Percentiles rank a stretch among this genome's conserved stretches.
Conservation (phyloP, 2,888 invertebrate species). For the Eristalis intricaria region DNA sequence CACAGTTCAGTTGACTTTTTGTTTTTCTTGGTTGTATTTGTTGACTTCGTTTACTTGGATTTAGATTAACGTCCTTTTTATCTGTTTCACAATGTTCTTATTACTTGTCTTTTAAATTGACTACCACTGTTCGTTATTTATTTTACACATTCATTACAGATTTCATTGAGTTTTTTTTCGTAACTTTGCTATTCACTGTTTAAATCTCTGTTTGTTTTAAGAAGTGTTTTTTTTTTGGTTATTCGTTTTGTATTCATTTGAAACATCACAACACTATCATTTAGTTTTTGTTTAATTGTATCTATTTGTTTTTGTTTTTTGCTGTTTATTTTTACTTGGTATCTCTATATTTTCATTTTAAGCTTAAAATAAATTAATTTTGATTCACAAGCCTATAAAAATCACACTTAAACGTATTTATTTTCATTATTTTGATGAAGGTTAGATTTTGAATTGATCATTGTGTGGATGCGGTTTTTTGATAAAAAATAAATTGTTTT, state of each 20-base stretch:
- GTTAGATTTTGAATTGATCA: constrained; percentile 57
- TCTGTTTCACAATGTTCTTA: background rate
- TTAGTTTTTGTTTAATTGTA: constrained; percentile 27
- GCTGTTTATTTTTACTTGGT: constrained; percentile 21
- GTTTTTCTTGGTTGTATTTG: constrained; percentile 2
- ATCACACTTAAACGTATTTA: constrained; percentile 63
- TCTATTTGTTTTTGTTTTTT: constrained; percentile 39
- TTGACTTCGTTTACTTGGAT: background rate
- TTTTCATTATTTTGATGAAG: constrained; percentile 40
- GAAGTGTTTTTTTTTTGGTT: constrained; percentile 43
- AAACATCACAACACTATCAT: constrained; percentile 74
- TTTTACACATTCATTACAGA: constrained; percentile 19
- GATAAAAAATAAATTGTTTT: constrained; percentile 49
- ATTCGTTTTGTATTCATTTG: constrained; percentile 54
- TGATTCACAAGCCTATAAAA: constrained; percentile 71
- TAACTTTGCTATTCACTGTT: constrained; percentile 40
- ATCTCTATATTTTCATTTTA: constrained; percentile 38
- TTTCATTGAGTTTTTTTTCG: constrained; percentile 31
- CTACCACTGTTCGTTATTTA: constrained; percentile 15
- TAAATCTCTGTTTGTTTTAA: constrained; percentile 48
- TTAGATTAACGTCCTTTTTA: background rate
- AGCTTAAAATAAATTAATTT: constrained; percentile 66
- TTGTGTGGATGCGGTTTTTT: constrained; percentile 51
- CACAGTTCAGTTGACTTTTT: constrained; percentile 17
- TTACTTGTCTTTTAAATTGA: background rate